Conservation (phyloP, 2,888 invertebrate genomes). For the Nephrotoma guestfalica region DNA sequence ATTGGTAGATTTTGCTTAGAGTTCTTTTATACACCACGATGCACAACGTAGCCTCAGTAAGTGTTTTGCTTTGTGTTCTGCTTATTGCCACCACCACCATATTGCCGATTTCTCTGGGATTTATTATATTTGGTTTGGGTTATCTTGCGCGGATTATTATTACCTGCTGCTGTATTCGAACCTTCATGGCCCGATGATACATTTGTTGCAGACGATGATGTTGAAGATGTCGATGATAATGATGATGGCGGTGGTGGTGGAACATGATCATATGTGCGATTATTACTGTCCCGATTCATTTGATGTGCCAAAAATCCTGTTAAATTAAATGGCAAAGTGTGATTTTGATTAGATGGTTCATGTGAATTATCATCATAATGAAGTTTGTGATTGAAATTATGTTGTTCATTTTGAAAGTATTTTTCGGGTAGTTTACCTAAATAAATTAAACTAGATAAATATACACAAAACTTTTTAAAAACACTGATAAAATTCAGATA, state of each 20-base stretch:
- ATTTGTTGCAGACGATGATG: neutral
- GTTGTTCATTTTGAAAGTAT: neutral
- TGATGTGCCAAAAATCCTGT: neutral
- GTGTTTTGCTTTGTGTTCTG: neutral
- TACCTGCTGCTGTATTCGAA: neutral
- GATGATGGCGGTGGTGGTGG: neutral
- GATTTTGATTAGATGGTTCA: neutral
- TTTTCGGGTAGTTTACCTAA: neutral
- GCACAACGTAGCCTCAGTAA: neutral
- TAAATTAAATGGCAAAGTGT: neutral
- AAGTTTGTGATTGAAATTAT: neutral
- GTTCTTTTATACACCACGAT: neutral
- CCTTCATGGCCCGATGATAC: neutral
- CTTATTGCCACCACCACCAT: neutral
- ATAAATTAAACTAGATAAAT: neutral
- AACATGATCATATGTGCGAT: neutral
- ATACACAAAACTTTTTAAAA: neutral
- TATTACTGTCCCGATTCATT: neutral
- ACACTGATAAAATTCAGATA: neutral
- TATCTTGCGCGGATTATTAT: neutral
- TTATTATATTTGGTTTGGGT: neutral
- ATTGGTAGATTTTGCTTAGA: neutral
- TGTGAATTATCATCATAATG: neutral
- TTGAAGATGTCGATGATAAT: neutral
- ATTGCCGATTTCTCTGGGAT: neutral